These are phyloP conservation scores for Montipora sp. DNA, from an alignment of 64 coral and sea anemone genomes.

Conservation along the genomic window DNA sequence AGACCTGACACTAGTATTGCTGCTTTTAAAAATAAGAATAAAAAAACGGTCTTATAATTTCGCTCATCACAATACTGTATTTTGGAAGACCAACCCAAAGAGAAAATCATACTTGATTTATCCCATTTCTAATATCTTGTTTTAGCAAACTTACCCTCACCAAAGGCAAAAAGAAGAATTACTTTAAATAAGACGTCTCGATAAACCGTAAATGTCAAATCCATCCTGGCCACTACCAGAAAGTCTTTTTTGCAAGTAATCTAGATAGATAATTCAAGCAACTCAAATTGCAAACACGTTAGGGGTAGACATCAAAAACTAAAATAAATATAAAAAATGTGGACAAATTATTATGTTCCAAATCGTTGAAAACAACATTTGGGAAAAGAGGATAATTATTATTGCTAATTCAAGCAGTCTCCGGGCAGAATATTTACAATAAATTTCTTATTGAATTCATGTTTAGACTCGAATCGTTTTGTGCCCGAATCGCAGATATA, in stretches of 20 bases:
- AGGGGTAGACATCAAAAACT: not conserved
- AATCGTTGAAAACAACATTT: not conserved
- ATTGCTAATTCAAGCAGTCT: conserved; percentile 9
- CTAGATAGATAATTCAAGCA: not conserved
- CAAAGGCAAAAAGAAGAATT: not conserved
- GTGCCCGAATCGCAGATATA: not conserved
- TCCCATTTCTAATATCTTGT: too few relatives aligned
- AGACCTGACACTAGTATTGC: too few relatives aligned
- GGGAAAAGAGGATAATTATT: not conserved
- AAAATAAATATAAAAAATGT: not conserved
- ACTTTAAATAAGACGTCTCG: not conserved
- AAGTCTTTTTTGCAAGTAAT: not conserved
- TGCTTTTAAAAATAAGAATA: too few relatives aligned
- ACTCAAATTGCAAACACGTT: not conserved
- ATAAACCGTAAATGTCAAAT: not conserved
- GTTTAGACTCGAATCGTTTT: not conserved
- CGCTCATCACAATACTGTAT: too few relatives aligned
- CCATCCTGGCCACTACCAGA: not conserved
- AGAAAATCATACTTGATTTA: too few relatives aligned
- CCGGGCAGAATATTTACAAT: not conserved
- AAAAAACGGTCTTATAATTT: too few relatives aligned
- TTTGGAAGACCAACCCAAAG: too few relatives aligned
- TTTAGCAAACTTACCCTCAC: not conserved
- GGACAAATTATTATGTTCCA: not conserved
- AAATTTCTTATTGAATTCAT: not conserved